Base-by-base conservation (phyloP, 53 echinoderm and acorn worm species). In the Antedon mediterranea region DNA sequence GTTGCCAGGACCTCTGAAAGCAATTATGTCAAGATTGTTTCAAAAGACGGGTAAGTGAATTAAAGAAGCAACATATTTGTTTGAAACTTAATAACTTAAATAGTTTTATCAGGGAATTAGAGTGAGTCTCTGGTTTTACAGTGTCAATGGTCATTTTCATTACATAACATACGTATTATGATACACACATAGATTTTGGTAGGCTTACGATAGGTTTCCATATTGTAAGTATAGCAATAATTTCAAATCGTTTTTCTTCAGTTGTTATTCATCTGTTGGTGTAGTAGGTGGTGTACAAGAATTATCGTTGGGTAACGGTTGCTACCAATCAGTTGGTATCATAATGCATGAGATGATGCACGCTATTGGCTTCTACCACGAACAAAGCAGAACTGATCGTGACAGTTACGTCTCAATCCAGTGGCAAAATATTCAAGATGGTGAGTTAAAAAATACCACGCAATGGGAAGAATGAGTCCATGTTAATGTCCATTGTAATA, bases 21-120 rank as follows among this genome's bases (percentile, higher is more conserved):
- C 43, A 87, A 90, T 75, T 90, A 87, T 75, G 80, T 90, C 44
- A 82, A 87, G 30, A 76, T 90, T 74, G 85, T 84, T 27, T 82
- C 90, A 9, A 79, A 84, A 41, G 84, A 82, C 37, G 90, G 90
- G 80, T 87, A 34, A 76, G 84, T n/a, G n/a, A n/a, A n/a, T n/a
- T n/a, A n/a, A n/a, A n/a, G 75, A n/a, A n/a, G n/a, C n/a, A n/a
- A n/a, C n/a, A n/a, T n/a, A n/a, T n/a, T n/a, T n/a, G n/a, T n/a
- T n/a, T n/a, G n/a, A n/a, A n/a, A n/a, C n/a, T n/a, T n/a, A n/a
- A n/a, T n/a, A n/a, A n/a, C n/a, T n/a, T n/a, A n/a, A n/a, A n/a
- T n/a, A n/a, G n/a, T n/a, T n/a, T n/a, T n/a, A n/a, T n/a, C n/a
- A n/a, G n/a, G n/a, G n/a, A n/a, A n/a, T n/a, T n/a, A n/a, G n/a